Conservation (phyloP, 2,797 vertebrate species). For the Aselliscus stoliczkanus region DNA sequence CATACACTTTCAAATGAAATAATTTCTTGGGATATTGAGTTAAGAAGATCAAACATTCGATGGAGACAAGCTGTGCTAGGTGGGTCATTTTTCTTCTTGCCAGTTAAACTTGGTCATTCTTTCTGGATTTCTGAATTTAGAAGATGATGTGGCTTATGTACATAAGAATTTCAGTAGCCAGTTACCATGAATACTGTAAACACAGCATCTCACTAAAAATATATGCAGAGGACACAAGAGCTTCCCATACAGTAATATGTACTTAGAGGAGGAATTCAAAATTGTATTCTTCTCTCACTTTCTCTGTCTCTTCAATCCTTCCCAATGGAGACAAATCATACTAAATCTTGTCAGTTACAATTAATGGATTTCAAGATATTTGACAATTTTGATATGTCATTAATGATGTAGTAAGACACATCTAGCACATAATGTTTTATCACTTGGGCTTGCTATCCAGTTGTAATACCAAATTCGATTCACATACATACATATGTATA, state of each 20-base stretch:
- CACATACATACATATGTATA: not conserved
- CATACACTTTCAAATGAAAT: conserved; percentile 32
- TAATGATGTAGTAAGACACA: conserved; percentile 51
- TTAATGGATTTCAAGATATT: conserved; percentile 55
- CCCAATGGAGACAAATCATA: conserved; percentile 38
- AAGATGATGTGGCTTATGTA: not conserved
- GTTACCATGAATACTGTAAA: not conserved
- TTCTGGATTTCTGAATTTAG: conserved; percentile 29
- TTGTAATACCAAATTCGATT: conserved; percentile 34
- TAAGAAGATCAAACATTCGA: conserved; percentile 17
- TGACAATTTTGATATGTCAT: conserved; percentile 64
- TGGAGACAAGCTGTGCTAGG: not conserved
- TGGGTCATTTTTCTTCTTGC: conserved; percentile 34
- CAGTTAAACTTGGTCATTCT: conserved; percentile 9
- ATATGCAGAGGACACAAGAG: not conserved
- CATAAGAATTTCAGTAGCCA: not conserved
- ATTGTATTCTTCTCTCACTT: not conserved
- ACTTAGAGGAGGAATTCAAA: not conserved
- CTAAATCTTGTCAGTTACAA: conserved; percentile 56
- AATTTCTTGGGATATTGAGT: conserved; percentile 13
- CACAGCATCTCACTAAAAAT: conserved; percentile 27
- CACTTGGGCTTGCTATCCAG: conserved; percentile 22
- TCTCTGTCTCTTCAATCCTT: conserved; percentile 12
- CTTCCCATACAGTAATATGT: not conserved
- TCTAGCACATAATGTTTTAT: conserved; percentile 19